Percentiles rank a stretch among this genome's conserved stretches.
These are phyloP conservation scores for Synergus laeviventris DNA, from an alignment of 2,888 invertebrate species.

Conservation along the genomic window DNA sequence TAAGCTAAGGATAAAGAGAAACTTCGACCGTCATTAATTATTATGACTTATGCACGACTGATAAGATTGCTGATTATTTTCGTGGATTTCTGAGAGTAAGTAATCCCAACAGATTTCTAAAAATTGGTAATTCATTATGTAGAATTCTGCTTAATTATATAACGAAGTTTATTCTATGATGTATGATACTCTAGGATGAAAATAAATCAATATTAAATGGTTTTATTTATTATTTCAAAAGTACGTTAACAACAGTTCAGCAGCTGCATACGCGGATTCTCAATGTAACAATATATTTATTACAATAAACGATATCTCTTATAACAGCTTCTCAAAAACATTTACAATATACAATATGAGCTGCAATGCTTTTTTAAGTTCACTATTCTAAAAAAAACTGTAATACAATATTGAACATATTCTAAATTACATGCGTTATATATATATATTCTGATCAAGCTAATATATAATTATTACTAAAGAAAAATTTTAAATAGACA, in stretches of 20 bases:
- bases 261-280: conserved; percentile 59
- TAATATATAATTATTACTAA: conserved; percentile 4
- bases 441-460: not conserved
- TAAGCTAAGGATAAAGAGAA: not conserved
- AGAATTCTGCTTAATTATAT: not conserved
- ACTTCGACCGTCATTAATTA: not conserved
- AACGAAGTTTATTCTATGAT: not conserved
- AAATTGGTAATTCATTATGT: not conserved
- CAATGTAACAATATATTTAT: conserved; percentile 60
- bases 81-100: not conserved
- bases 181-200: not conserved
- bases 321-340: conserved; percentile 30
- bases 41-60: not conserved
- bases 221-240: conserved; percentile 39
- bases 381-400: conserved; percentile 15
- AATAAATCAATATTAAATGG: not conserved
- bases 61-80: conserved; percentile 6
- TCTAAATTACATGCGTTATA: conserved; percentile 18
- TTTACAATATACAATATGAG: conserved; percentile 36
- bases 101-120: not conserved
- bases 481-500: conserved; percentile 15
- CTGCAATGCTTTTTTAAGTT: conserved; percentile 3
- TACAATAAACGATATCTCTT: conserved; percentile 41
- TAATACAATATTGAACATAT: conserved; percentile 13
- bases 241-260: conserved; percentile 66